phyloP scores from a whole-genome alignment of 2,888 invertebrate genomes.

The Nomada hirtipes region DNA sequence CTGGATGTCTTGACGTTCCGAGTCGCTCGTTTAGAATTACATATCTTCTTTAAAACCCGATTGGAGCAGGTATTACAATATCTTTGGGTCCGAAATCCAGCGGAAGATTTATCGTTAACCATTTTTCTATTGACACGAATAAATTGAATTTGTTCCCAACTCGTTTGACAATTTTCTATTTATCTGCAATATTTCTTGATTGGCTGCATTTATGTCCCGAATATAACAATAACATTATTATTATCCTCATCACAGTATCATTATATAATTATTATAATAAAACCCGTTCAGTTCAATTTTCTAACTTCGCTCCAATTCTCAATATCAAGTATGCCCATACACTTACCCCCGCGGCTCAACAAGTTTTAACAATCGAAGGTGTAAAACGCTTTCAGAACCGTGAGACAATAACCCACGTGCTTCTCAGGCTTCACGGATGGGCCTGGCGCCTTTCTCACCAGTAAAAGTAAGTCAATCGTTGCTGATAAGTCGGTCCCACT shows the following conservation, averaged over 20 bases:
- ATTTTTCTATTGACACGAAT: too few species aligned
- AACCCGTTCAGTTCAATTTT: not conserved
- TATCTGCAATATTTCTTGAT: too few species aligned
- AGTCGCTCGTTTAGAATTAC: not conserved
- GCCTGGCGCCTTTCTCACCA: slow-evolving; percentile 54
- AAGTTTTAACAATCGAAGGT: slow-evolving; percentile 15
- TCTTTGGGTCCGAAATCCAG: not conserved
- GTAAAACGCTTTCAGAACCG: slow-evolving; percentile 13
- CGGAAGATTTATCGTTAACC: too few species aligned
- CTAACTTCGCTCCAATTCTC: not conserved
- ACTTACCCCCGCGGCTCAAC: not conserved
- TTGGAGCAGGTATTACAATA: not conserved
- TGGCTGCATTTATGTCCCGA: too few species aligned
- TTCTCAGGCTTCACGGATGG: slow-evolving; percentile 32
- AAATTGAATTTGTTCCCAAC: too few species aligned
- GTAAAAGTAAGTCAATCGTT: slow-evolving; percentile 58
- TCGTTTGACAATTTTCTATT: too few species aligned
- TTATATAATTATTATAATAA: not conserved
- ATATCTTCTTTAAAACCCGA: not conserved
- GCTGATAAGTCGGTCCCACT: slow-evolving; percentile 57
- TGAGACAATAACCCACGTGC: slow-evolving; percentile 35
- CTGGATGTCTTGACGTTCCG: slow-evolving; percentile 1
- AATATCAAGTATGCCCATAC: not conserved
- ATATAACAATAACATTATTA: too few species aligned
- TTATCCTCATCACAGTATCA: too few species aligned